Evolutionary conservation across 2,797 vertebrate species (phyloP), one percentile per base, ranked within the genome.

Genomic region (Sebastes iracundus): DNA sequence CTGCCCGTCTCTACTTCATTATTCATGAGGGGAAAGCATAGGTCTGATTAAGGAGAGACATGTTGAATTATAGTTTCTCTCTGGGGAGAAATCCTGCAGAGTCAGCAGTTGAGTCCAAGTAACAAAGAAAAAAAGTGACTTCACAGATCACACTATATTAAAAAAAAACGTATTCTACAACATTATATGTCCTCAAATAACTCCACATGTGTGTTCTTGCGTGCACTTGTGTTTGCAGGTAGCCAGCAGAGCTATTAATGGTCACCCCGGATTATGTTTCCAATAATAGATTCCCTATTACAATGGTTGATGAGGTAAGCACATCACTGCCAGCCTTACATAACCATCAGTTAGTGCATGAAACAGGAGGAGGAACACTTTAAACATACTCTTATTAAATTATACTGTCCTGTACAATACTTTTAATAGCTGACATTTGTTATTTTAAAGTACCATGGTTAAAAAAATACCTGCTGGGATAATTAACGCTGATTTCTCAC

Each of bases 201-300:
- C 63, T 58, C n/a, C 42, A 62, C 59, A 46, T 53, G 42, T 52
- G 16, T 61, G 46, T 38, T 60, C 30, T 9, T 56, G 66, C 33
- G 27, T 46, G 56, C 22, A 63, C 30, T 18, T 65, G 58, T 67
- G 70, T 67, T 23, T 59, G 53, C 42, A 73, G 62, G 72, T 79
- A 56, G 63, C 56, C 58, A 53, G 70, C 16, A 32, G 35, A 80
- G 61, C 66, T 80, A 83, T 84, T 87, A 82, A 80, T 87, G 70
- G 68, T 81, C 78, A 80, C 55, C 30, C 27, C 2, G 38, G 90
- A 93, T 93, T 90, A 92, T 20, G 80, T 76, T 83, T 89, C 93
- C 73, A 89, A 81, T 75, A 93, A 93, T 93, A 94, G 87, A 35
- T 63, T 72, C 35, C 61, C 78, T 62, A 62, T 77, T 77, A 87